Evolutionary conservation across 2,113 vertebrate species (phyloP).

Genomic region (Malurus melanocephalus): DNA sequence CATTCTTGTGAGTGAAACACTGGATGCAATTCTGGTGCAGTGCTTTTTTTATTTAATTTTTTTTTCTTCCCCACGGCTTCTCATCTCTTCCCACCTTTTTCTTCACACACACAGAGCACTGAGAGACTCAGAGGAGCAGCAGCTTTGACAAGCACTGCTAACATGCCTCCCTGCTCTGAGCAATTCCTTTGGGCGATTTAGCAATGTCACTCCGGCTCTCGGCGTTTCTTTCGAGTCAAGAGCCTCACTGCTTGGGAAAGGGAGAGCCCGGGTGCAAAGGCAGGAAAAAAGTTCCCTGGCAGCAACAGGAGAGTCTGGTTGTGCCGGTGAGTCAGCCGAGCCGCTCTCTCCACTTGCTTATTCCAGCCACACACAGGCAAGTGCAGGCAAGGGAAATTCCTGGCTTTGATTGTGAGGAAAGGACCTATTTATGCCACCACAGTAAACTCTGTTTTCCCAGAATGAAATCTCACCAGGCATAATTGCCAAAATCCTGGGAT

Average conservation of each 20-base stretch:
- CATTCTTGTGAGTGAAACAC: neutral
- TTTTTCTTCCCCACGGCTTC: neutral
- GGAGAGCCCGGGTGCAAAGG: neutral
- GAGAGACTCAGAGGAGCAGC: neutral
- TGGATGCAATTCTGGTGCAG: neutral
- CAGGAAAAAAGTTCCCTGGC: neutral
- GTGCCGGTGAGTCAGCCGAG: neutral
- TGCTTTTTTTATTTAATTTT: too few relatives aligned
- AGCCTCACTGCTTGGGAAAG: neutral
- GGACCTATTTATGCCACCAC: neutral
- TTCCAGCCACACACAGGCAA: neutral
- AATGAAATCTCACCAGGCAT: neutral
- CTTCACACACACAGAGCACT: neutral
- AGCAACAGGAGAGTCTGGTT: neutral
- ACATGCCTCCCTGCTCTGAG: neutral
- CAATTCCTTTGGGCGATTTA: neutral
- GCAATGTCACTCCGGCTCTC: neutral
- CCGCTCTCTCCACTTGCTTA: neutral
- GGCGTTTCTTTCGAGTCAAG: neutral
- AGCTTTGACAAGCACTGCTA: neutral
- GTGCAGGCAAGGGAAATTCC: slow-evolving; percentile 20
- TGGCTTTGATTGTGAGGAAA: neutral
- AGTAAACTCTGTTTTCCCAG: neutral
- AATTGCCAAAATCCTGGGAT: neutral
- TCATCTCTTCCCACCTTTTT: neutral